Base-by-base conservation (phyloP, 2,888 invertebrate species). In the Mylabris sibirica region DNA sequence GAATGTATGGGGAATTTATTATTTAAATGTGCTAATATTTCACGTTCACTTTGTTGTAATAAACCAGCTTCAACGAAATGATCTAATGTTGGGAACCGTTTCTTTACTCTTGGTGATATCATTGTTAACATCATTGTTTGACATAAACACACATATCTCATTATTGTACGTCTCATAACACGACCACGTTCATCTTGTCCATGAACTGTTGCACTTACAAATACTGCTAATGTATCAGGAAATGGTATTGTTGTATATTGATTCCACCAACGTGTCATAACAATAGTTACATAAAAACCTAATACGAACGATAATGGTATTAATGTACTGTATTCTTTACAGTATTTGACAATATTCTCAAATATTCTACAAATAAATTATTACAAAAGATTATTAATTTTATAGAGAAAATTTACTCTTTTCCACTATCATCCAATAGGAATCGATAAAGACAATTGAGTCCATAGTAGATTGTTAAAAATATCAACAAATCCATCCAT, bases 231-330 rank as follows among this genome's bases (percentile, higher is more conserved):
- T 14, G 93, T 91, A 86, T 96, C 95, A 0, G 95, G 95, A 92
- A 94, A 94, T 1, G 96, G 95, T 78, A 95, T 94, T 11, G 86
- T 81, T 66, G 90, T 91, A 82, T 94, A 95, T 83, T 95, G 95
- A 82, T 88, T 91, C 95, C 95, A 95, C 97, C 97, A 97, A 78
- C 97, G 89, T 68, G 92, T 93, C 91, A 97, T 96, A 63, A 97
- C 96, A 75, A 97, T 91, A 8, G 93, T 92, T 64, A 97, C 96
- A 86, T 97, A 97, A 87, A 97, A 97, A 76, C 97, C 97, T 76
- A 97, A 88, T 69, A 97, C 96, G 84, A 97, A 97, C 5, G 97
- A 96, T 74, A 97, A 85, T 14, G 97, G 97, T 78, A 97, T 97
- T 76, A 96, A 89, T 85, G 92, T 93, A 76, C 92, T 93, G 85